These are phyloP conservation scores for Pandion haliaetus DNA, from an alignment of 2,113 vertebrate species.

Conservation along the genomic window DNA sequence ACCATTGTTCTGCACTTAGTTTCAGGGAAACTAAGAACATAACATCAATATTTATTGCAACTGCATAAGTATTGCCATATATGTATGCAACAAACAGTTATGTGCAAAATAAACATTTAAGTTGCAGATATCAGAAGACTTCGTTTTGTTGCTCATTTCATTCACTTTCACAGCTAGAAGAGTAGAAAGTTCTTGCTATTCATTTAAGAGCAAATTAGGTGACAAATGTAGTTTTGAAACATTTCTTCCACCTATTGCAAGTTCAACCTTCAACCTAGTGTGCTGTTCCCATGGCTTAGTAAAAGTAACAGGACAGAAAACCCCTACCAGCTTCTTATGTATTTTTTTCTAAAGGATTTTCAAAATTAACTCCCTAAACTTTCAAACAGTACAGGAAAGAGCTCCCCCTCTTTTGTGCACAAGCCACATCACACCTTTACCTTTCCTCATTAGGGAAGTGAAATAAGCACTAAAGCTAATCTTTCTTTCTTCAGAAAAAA, in stretches of 20 bases:
- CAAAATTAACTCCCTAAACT: slow-evolving; percentile 14
- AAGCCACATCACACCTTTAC: background rate
- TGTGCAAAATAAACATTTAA: background rate
- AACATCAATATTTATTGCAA: background rate
- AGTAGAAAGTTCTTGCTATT: background rate
- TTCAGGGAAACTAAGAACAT: background rate
- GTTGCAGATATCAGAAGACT: background rate
- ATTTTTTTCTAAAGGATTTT: slow-evolving; percentile 34
- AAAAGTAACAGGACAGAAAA: background rate
- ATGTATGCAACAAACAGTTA: background rate
- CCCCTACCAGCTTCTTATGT: background rate
- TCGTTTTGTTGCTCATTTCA: background rate
- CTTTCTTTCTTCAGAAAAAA: background rate
- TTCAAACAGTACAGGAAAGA: slow-evolving; percentile 14
- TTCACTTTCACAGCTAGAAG: background rate
- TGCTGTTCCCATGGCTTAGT: background rate
- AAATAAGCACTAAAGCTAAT: background rate
- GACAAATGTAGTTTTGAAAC: background rate
- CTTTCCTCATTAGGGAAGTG: slow-evolving; percentile 41
- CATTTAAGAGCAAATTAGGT: background rate
- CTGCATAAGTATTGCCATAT: background rate
- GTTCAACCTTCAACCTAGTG: background rate
- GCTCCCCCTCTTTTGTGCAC: background rate
- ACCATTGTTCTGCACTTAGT: background rate
- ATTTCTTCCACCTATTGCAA: background rate